phyloP scores from a whole-genome alignment of 53 echinoderm and acorn worm genomes.

The Arbacia lixula region DNA sequence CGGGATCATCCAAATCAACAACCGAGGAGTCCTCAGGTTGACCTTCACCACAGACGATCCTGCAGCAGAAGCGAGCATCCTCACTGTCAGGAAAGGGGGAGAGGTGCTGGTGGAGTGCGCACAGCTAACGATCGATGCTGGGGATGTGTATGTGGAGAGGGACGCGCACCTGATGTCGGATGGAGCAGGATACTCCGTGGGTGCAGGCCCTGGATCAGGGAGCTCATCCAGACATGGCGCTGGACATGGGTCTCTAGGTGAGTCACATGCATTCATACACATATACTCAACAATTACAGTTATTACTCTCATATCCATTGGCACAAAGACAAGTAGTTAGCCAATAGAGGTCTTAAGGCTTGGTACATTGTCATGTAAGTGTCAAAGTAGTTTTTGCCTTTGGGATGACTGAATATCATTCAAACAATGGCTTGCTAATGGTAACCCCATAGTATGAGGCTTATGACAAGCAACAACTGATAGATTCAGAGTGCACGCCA shows the following conservation, averaged over 20 bases:
- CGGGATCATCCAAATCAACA: slow-evolving; percentile 68
- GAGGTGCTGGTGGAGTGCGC: slow-evolving; percentile 56
- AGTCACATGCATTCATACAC: not conserved
- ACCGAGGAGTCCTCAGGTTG: slow-evolving; percentile 64
- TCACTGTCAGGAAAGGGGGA: slow-evolving; percentile 78
- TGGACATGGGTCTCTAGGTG: slow-evolving; percentile 86
- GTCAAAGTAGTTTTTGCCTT: not conserved
- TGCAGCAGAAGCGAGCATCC: slow-evolving; percentile 62
- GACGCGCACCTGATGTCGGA: slow-evolving; percentile 62
- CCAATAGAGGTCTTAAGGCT: too few relatives aligned
- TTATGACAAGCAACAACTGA: too few relatives aligned
- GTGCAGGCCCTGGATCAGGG: slow-evolving; percentile 73
- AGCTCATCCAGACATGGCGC: slow-evolving; percentile 62
- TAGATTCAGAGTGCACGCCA: too few relatives aligned
- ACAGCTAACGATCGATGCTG: slow-evolving; percentile 64
- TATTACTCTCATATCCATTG: too few relatives aligned
- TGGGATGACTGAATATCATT: too few relatives aligned
- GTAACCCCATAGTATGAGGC: too few relatives aligned
- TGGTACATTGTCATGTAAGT: not conserved
- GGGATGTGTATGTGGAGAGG: slow-evolving; percentile 64
- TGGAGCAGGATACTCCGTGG: slow-evolving; percentile 63
- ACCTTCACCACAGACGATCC: slow-evolving; percentile 58
- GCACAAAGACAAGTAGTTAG: too few relatives aligned
- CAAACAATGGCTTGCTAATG: too few relatives aligned
- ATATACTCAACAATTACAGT: too few relatives aligned